Evolutionary conservation across 2,797 vertebrate genomes (phyloP).

Genomic region (Liasis olivaceus): DNA sequence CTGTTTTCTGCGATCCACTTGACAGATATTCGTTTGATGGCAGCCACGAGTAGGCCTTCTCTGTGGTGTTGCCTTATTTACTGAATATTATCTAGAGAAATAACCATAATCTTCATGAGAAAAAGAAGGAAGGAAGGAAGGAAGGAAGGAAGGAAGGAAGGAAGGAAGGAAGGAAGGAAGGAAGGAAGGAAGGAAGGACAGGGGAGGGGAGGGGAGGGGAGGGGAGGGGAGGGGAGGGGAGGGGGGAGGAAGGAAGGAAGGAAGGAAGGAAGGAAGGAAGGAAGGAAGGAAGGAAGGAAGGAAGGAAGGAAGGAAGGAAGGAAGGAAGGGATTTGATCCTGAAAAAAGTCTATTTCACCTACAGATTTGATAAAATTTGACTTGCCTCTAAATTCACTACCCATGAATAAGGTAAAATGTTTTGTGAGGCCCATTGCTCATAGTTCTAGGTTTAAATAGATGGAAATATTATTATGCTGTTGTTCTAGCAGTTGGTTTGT

Average conservation of each 20-base stretch:
- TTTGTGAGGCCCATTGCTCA: not conserved
- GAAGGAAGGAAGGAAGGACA: no score
- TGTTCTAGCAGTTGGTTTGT: not conserved
- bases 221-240: no score
- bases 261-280: no score
- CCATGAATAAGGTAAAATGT: not conserved
- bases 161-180: no score
- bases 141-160: no score
- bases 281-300: no score
- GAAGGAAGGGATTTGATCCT: not conserved
- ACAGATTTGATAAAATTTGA: not conserved
- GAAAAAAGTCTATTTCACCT: not conserved
- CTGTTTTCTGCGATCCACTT: not conserved
- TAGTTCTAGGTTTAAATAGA: not conserved
- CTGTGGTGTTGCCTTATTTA: not conserved
- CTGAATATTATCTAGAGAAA: not conserved
- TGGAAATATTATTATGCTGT: not conserved
- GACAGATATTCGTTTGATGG: not conserved
- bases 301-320: no score
- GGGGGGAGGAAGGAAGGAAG: no score
- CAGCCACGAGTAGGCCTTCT: not conserved
- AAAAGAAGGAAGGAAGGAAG: no score
- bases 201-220: no score
- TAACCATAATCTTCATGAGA: not conserved
- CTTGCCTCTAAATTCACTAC: not conserved